These are phyloP conservation scores for Linyphia triangularis DNA, from an alignment of 2,888 invertebrate genomes.

Conservation along the genomic window DNA sequence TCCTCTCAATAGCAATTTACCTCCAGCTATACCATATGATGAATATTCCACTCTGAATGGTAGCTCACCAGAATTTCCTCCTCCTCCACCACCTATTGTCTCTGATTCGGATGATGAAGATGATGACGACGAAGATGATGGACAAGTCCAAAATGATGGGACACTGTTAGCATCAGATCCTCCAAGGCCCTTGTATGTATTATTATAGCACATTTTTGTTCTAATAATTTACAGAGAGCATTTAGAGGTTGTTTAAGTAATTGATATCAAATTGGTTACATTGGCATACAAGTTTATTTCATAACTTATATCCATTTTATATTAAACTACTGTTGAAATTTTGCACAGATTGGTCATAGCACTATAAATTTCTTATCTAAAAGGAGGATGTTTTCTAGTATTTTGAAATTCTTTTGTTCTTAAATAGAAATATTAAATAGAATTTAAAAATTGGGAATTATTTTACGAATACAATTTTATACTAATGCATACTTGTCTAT, in stretches of 20 bases:
- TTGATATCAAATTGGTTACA: not conserved
- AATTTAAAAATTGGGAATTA: no score
- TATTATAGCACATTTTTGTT: not conserved
- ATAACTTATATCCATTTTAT: not conserved
- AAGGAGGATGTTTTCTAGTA: no score
- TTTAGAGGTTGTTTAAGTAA: not conserved
- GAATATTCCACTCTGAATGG: slow-evolving; percentile 74
- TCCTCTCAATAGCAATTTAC: slow-evolving; percentile 58
- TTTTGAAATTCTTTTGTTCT: no score
- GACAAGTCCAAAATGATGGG: slow-evolving; percentile 92
- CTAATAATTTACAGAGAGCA: not conserved
- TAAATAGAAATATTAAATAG: no score
- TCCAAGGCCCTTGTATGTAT: slow-evolving; percentile 90
- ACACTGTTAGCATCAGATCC: slow-evolving; percentile 97
- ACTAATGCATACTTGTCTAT: no score
- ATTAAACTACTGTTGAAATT: not conserved
- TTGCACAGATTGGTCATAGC: no score
- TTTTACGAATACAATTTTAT: no score
- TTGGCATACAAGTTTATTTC: not conserved
- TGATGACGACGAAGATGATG: slow-evolving; percentile 78
- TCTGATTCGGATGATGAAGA: slow-evolving; percentile 78
- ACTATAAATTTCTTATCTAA: no score
- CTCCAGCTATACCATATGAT: slow-evolving; percentile 53
- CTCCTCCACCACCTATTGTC: slow-evolving; percentile 61
- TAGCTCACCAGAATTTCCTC: slow-evolving; percentile 73